Base-by-base conservation (phyloP, 2,888 invertebrate species). In the Iphiclides podalirius region DNA sequence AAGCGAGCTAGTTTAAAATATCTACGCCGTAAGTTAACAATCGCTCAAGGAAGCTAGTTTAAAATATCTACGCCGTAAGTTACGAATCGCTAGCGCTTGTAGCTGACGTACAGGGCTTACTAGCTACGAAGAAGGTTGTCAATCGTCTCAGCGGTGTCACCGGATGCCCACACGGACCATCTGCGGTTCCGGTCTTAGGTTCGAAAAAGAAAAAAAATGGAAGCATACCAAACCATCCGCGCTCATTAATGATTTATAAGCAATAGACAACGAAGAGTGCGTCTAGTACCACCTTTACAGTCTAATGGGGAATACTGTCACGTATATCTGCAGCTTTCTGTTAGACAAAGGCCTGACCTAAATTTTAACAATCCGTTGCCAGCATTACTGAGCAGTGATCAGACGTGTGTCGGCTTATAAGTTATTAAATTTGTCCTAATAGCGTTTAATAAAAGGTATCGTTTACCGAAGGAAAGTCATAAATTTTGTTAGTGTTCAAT, bases 181-280 rank as follows among this genome's bases (percentile, higher is more conserved):
- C 82, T 85, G 83, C 81, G 63, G 75, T 81, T 77, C 79, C 78
- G 74, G 72, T 72, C 74, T 54, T 47, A 53, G 60, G 55, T 58
- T 63, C 64, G 67, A 70, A 72, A 64, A 67, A 67, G 62, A 39
- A 39, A 35, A 47, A 37, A 44, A 51, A 47, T 45, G 43, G 28
- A 28, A 4, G n/a, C 28, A 28, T 9, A 9, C 28, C n/a, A 37
- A 50, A 54, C 35, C 38, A 17, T 17, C 9, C 13, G 23, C 23
- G 36, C 35, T 40, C 45, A 45, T 50, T 50, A 50, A 45, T 40
- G 39, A 40, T 45, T 50, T 50, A 50, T 50, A 40, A 44, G 35
- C 44, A 17, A 28, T 39, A 40, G 16, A 39, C 39, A 26, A 0
- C 49, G 9, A n/a, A n/a, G n/a, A 16, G 15, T 9, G 8, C 15